phyloP scores from a whole-genome alignment of 2,113 vertebrate species.

The Nannospalax galili region DNA sequence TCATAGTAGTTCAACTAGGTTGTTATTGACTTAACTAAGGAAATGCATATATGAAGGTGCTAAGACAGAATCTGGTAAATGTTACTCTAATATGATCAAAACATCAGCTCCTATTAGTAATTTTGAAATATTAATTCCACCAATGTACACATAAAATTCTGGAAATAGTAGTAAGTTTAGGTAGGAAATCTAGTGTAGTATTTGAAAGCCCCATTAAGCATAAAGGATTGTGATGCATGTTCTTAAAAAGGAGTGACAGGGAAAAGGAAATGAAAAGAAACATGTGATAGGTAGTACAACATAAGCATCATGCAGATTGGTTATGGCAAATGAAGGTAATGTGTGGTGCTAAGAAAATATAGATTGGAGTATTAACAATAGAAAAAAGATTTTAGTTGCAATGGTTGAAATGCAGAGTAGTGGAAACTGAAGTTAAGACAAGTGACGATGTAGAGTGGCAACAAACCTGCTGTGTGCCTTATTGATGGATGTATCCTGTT shows the following conservation, averaged over 20 bases:
- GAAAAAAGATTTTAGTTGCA: neutral
- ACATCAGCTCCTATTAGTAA: neutral
- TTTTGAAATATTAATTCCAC: neutral
- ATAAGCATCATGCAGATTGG: neutral
- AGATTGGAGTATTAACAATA: neutral
- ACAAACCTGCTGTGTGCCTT: neutral
- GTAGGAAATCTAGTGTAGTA: neutral
- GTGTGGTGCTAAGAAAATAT: neutral
- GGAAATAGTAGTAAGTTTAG: neutral
- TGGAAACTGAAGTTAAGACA: neutral
- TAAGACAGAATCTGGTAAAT: neutral
- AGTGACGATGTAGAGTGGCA: accelerated
- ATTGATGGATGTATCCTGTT: neutral
- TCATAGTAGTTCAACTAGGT: neutral
- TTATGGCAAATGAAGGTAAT: neutral
- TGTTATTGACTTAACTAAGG: neutral
- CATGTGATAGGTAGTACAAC: neutral
- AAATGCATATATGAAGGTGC: neutral
- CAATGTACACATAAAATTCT: neutral
- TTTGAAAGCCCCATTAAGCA: neutral
- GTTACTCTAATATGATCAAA: neutral
- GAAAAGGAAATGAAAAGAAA: neutral
- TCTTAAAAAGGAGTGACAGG: neutral
- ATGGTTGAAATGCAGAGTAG: neutral
- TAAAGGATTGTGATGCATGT: neutral